Evolutionary conservation across 1,140 invertebrate genomes (phyloP), one percentile per base, ranked within the genome.

Genomic region (Brachionus sp.): DNA sequence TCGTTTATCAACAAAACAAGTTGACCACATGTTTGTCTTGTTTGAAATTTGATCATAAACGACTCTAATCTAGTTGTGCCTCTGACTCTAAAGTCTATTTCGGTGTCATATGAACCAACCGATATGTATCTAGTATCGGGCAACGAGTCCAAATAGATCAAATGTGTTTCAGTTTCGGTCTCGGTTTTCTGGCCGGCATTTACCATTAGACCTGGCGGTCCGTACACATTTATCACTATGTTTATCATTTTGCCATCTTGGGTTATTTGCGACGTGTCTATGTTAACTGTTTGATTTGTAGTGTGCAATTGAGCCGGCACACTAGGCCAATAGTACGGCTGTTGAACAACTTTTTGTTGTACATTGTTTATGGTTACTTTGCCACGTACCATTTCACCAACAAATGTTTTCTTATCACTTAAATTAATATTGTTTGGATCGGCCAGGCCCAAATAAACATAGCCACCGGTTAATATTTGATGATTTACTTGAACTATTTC

Each of bases 21-120:
- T 42, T 57, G 77, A 64, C 77, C 77, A 42, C 77, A 80, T 0
- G n/a, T 44, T 62, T 80, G 77, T 42, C 77, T 39, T 12, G 77
- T 80, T n/a, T 80, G 77, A 80, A 80, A 80, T 80, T 80, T 80
- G 39, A 80, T 44, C n/a, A 64, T 39, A 80, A 80, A 80, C 46
- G 77, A 57, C 9, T 80, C 29, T 0, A 80, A 25, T 25, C 50
- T n/a, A 0, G 16, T 57, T 39, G 50, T 25, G 46, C 33, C 25
- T 23, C 39, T 42, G 6, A 80, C 9, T 44, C 37, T 35, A 25
- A 80, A 80, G 57, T 80, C 77, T 12, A 80, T 57, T 57, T 66
- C 16, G 0, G 33, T 44, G 19, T 80, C 77, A 23, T 33, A 23
- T 19, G 13, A 23, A 16, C 77, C 13, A 0, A 80, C 33, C 19